These are phyloP conservation scores for Ophthalmolycus amberensis DNA, from an alignment of 2,113 vertebrate species.

Conservation along the genomic window DNA sequence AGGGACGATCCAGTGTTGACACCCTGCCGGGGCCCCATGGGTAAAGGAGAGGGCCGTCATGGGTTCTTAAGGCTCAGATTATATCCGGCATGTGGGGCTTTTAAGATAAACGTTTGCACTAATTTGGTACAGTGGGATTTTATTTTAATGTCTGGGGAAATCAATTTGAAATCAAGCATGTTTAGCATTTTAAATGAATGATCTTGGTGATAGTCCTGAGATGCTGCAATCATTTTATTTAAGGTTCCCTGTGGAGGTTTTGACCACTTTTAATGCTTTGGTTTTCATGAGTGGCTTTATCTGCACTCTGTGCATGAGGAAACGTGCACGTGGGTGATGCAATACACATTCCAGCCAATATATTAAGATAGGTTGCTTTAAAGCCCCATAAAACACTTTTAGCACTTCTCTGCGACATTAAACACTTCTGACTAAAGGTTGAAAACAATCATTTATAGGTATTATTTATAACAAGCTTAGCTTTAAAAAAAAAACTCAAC, in stretches of 20 bases:
- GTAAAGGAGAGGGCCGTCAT: background rate
- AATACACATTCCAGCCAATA: background rate
- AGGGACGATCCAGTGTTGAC: slow-evolving; percentile 49
- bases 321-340: background rate
- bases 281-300: background rate
- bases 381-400: too few relatives aligned
- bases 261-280: background rate
- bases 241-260: background rate
- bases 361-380: background rate
- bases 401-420: too few relatives aligned
- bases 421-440: background rate
- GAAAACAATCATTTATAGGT: background rate
- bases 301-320: background rate
- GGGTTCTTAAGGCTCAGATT: background rate
- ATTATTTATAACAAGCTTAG: background rate
- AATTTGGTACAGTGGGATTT: background rate
- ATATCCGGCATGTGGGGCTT: background rate
- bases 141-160: background rate
- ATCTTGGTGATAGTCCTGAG: background rate
- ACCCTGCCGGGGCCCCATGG: background rate
- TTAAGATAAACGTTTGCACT: background rate
- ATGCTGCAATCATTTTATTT: background rate
- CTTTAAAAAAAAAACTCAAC: too few relatives aligned
- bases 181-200: background rate
- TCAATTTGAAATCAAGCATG: background rate